These are phyloP conservation scores for Chionoecetes opilio DNA, from an alignment of 1,140 invertebrate species.

Conservation along the genomic window DNA sequence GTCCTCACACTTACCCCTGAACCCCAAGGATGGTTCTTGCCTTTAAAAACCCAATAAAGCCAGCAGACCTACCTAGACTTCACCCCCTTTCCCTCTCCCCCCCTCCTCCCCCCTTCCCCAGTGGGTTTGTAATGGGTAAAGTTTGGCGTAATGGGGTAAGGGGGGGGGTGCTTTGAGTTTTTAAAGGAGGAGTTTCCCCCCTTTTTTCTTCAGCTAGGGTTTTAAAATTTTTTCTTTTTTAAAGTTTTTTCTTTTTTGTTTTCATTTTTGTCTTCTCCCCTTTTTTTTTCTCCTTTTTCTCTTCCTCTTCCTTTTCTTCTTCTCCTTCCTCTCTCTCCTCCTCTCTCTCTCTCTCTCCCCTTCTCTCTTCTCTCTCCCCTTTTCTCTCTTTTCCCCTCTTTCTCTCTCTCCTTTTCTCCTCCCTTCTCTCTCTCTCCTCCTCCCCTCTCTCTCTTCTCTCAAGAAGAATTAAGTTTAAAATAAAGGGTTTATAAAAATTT, in stretches of 20 bases:
- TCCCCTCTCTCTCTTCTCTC: background rate
- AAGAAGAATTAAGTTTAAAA: no score
- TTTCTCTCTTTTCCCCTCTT: background rate
- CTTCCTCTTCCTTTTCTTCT: background rate
- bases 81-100: background rate
- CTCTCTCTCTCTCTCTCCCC: background rate
- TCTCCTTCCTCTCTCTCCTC: background rate
- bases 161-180: background rate
- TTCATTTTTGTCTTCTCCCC: background rate
- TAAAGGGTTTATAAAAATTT: no score
- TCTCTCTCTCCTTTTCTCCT: background rate
- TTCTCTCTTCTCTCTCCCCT: background rate
- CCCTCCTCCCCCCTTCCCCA: background rate
- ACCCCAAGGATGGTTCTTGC: no score
- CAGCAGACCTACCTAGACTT: background rate
- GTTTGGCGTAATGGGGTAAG: slow-evolving; percentile 18
- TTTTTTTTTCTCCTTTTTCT: background rate
- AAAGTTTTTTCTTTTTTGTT: background rate
- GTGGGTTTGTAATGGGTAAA: slow-evolving; percentile 9
- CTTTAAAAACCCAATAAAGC: slow-evolving; percentile 3
- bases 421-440: background rate
- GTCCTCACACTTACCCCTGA: no score
- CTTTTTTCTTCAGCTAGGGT: background rate
- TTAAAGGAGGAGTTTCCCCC: background rate
- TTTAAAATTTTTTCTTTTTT: background rate